Evolutionary conservation across 2,888 invertebrate species (phyloP), one percentile per base, ranked within the genome.

Genomic region (Labia minor): DNA sequence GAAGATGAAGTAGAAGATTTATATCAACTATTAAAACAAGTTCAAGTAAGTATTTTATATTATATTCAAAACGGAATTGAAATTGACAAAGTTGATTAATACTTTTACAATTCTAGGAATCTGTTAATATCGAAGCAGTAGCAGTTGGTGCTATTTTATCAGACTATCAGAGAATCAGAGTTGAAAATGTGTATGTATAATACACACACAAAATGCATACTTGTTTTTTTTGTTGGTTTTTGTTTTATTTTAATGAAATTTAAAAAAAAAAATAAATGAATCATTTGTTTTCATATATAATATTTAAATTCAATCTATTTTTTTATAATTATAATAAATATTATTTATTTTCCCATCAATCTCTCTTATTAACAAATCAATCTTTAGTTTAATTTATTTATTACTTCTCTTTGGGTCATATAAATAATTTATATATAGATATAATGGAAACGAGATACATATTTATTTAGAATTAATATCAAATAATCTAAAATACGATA

Each of bases 1-100:
- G 86, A 89, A 74, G 96, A 95, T 80, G 98, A 99, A 82, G 99
- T 99, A 61, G 99, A 99, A 80, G 99, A 99, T 81, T 82, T 99
- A 37, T 96, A 86, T 78, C 82, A 85, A 72, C 83, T 99, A 67
- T 82, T 99, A 64, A 78, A 82, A 72, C 84, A 84, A 76, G 82
- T 95, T 65, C 90, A 88, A 83, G 88, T 86, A 79, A 76, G 67
- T 65, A 19, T 19, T n/a, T 4, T 14, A 62, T 49, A n/a, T 10
- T 49, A 49, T 49, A 8, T 49, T n/a, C 14, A 49, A 49, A n/a
- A n/a, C n/a, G n/a, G 49, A 16, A 49, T 11, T 49, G 49, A 49
- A 10, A 49, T 49, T 49, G 49, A 49, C 49, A 49, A 49, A n/a
- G 3, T 49, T 49, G 49, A 49, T 49, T 49, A 21, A 21, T 65